Conservation (phyloP, 2,113 vertebrate genomes). For the Sakesphorus luctuosus region DNA sequence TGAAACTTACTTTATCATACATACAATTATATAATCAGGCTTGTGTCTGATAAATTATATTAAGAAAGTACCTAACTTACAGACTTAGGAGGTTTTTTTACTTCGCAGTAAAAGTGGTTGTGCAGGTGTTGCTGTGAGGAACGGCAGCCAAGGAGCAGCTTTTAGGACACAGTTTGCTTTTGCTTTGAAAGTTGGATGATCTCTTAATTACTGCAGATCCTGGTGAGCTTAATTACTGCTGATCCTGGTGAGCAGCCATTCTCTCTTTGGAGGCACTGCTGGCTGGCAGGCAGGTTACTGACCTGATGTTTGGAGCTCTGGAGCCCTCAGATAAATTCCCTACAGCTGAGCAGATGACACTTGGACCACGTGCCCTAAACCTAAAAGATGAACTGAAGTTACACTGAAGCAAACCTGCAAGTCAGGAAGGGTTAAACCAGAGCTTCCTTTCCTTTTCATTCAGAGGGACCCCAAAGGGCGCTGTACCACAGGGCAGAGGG, state of each 20-base stretch:
- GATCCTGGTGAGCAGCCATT: accelerated
- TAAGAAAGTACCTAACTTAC: not conserved
- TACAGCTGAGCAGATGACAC: not conserved
- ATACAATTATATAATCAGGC: not conserved
- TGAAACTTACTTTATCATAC: not conserved
- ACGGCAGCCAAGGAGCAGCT: not conserved
- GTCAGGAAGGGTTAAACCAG: not conserved
- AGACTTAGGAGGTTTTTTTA: not conserved
- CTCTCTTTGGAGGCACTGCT: accelerated
- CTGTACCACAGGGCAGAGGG: no score
- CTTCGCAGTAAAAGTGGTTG: not conserved
- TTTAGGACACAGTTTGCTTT: not conserved
- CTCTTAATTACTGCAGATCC: not conserved
- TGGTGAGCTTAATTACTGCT: accelerated
- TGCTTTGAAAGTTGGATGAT: not conserved
- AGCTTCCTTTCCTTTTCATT: not conserved
- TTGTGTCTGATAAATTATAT: not conserved
- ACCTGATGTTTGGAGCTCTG: not conserved
- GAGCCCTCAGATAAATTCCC: not conserved
- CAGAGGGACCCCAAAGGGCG: not conserved
- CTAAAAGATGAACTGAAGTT: not conserved
- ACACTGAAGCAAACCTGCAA: not conserved
- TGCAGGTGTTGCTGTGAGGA: not conserved
- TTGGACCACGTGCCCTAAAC: not conserved
- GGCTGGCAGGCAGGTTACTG: not conserved